Evolutionary conservation across 2,797 vertebrate species (phyloP).

Genomic region (Myripristis murdjan): DNA sequence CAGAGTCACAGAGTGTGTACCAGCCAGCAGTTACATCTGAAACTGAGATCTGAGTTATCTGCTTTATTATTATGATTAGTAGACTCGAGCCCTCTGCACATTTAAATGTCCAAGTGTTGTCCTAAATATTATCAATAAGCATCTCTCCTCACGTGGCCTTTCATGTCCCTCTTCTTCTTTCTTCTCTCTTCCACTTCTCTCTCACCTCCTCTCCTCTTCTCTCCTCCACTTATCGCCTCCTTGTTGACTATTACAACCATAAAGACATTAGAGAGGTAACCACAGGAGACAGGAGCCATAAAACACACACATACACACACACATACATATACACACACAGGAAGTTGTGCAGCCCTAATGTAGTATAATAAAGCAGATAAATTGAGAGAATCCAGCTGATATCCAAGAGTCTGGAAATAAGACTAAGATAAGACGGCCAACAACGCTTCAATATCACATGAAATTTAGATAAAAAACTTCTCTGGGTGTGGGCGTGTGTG

Average conservation of each 20-base stretch:
- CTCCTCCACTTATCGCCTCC: not conserved
- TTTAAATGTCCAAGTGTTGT: too few relatives aligned
- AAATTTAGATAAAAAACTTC: slow-evolving; percentile 20
- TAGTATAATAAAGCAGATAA: slow-evolving; percentile 51
- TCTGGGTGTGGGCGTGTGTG: too few relatives aligned
- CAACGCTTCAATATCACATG: slow-evolving; percentile 26
- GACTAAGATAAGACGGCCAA: slow-evolving; percentile 52
- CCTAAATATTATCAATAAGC: not conserved
- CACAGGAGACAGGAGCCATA: slow-evolving; percentile 60
- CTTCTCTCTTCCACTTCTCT: not conserved
- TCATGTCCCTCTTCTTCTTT: not conserved
- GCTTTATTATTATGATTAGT: too few relatives aligned
- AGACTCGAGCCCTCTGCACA: too few relatives aligned
- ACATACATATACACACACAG: not conserved
- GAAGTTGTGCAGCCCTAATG: slow-evolving; percentile 46
- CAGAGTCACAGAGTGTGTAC: too few relatives aligned
- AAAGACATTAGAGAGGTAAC: slow-evolving; percentile 59
- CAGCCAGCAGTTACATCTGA: too few relatives aligned
- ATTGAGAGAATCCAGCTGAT: slow-evolving; percentile 35
- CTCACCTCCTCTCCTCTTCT: not conserved
- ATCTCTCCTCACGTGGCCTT: not conserved
- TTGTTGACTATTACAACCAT: slow-evolving; percentile 49
- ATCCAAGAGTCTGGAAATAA: slow-evolving; percentile 21
- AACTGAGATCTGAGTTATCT: too few relatives aligned
- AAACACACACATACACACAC: slow-evolving; percentile 41